These are phyloP conservation scores for Megalurothrips usitatus DNA, from an alignment of 2,888 invertebrate genomes.

Conservation along the genomic window DNA sequence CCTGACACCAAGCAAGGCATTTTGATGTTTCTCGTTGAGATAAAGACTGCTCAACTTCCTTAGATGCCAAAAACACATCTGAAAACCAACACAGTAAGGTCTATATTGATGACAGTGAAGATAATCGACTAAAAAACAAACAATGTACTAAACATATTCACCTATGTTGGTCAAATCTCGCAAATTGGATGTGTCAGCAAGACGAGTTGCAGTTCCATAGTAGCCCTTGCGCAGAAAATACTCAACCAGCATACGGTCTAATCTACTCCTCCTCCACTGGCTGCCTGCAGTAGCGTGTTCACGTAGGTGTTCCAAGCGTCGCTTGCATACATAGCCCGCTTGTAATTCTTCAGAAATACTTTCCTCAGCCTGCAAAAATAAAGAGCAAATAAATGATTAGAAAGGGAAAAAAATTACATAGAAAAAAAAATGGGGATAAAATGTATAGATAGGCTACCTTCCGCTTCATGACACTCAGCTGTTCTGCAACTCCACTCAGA, in stretches of 20 bases:
- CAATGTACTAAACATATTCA: constrained; percentile 41
- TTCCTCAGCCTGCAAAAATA: constrained; percentile 67
- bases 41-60: constrained; percentile 83
- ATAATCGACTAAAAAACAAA: neutral
- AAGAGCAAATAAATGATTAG: neutral
- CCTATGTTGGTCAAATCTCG: constrained; percentile 89
- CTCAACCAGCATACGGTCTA: constrained; percentile 95
- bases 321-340: constrained; percentile 85
- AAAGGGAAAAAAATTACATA: constrained; percentile 13
- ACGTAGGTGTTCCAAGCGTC: constrained; percentile 87
- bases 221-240: constrained; percentile 93
- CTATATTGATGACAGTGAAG: constrained; percentile 22
- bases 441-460: constrained; percentile 52
- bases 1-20: constrained; percentile 93
- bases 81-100: constrained; percentile 38
- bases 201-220: constrained; percentile 85
- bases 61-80: constrained; percentile 79
- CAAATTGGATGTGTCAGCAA: constrained; percentile 75
- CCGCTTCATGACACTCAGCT: constrained; percentile 81
- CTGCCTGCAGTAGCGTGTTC: constrained; percentile 54
- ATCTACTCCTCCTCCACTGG: constrained; percentile 77
- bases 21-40: constrained; percentile 75
- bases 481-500: constrained; percentile 85
- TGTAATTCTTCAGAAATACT: constrained; percentile 87
- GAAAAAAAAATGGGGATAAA: neutral